phyloP scores from a whole-genome alignment of 2,888 invertebrate species.

The Amaurobius ferox region DNA sequence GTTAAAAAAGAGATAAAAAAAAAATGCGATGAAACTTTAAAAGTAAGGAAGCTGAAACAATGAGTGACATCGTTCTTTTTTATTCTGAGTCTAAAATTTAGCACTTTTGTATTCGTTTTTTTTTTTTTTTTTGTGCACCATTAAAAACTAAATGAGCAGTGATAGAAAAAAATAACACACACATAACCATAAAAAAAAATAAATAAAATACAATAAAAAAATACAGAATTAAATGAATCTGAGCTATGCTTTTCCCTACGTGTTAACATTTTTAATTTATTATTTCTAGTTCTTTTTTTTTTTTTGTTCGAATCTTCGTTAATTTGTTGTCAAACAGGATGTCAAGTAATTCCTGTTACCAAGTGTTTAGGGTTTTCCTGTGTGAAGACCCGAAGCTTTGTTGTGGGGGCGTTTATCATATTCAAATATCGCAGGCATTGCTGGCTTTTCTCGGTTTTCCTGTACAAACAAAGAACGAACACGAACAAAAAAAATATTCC shows the following conservation, averaged over 20 bases:
- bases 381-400: conserved; percentile 19
- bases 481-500: conserved; percentile 2
- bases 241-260: conserved; percentile 27
- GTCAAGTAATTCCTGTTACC: conserved; percentile 62
- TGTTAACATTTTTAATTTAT: conserved; percentile 68
- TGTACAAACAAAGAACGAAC: conserved; percentile 40
- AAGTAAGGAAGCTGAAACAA: conserved; percentile 70
- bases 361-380: conserved; percentile 66
- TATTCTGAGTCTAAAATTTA: conserved; percentile 12
- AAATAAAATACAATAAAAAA: no score
- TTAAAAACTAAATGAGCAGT: conserved; percentile 67
- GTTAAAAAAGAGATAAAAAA: conserved; percentile 37
- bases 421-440: conserved; percentile 29
- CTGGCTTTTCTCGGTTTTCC: conserved; percentile 23
- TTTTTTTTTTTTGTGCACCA: conserved; percentile 19
- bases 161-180: conserved; percentile 21
- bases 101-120: conserved; percentile 24
- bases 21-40: conserved; percentile 58
- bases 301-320: conserved; percentile 13
- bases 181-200: no score
- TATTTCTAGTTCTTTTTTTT: conserved; percentile 25
- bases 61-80: conserved; percentile 59
- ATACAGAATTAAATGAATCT: conserved; percentile 2
- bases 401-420: conserved; percentile 41
- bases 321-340: conserved; percentile 69